Base-by-base conservation (phyloP, 2,888 invertebrate species). In the Abscondita cerata region DNA sequence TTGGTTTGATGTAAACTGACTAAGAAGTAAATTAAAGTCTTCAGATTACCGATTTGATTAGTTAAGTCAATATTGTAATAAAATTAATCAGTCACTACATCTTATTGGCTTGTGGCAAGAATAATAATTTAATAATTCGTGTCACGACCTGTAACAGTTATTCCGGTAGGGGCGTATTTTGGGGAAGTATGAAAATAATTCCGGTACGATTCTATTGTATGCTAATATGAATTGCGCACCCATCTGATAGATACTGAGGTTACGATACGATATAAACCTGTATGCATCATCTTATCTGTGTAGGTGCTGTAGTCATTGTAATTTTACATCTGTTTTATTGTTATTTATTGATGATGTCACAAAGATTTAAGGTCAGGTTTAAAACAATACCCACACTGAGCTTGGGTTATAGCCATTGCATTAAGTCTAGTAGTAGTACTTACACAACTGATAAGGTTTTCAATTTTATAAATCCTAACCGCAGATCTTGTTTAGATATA, bases 201-300 rank as follows among this genome's bases (percentile, higher is more conserved):
- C 67, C 67, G 64, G 63, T 68, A 67, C 66, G 67, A 67, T 65
- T 68, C 70, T 65, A 71, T 71, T 71, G 71, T 71, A 71, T 71
- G 71, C 52, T 65, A 71, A 71, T 71, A 55, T 41, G 62, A 40
- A 68, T 66, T 65, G 63, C 68, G 64, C 69, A 67, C 69, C 69
- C 68, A 69, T 65, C 61, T 58, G 65, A 66, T 64, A 65, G 68
- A 62, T 62, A 65, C 61, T 59, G 62, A 16, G 44, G 44, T 19
- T 19, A 44, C 44, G 55, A 41, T 47, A 57, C 60, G 57, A 64
- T 56, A 57, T 56, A 62, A 61, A 66, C 64, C 66, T 59, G 64
- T 66, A 64, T 64, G 64, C 59, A 63, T 66, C 66, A 63, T 66
- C 60, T 66, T 58, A 60, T 66, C 59, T 62, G 62, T 66, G 66